These are phyloP conservation scores for Erinaceus europaeus DNA, from an alignment of 2,113 vertebrate species.

Conservation along the genomic window DNA sequence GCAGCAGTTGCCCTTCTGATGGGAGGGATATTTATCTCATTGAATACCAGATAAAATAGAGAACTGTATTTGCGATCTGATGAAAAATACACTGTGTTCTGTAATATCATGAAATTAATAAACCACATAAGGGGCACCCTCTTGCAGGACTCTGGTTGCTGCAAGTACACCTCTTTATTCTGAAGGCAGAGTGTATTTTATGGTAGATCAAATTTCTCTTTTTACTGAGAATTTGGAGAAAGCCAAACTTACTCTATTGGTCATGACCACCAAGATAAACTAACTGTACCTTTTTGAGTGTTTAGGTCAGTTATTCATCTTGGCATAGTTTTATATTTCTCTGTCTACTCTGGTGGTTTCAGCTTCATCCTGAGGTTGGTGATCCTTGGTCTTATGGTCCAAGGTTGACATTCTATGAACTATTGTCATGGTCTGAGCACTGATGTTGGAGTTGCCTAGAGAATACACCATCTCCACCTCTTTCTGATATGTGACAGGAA, in stretches of 20 bases:
- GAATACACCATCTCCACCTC: neutral
- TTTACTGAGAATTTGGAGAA: neutral
- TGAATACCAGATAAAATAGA: neutral
- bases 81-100: too few species aligned
- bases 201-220: too few species aligned
- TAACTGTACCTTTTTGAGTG: too few species aligned
- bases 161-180: neutral
- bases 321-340: rapidly evolving
- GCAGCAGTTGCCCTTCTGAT: neutral
- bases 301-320: rapidly evolving
- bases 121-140: neutral
- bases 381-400: neutral
- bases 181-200: neutral
- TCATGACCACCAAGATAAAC: rapidly evolving
- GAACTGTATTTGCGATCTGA: too few species aligned
- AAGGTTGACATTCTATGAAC: neutral
- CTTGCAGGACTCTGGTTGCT: neutral
- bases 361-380: neutral
- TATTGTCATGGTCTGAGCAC: neutral
- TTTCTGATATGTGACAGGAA: too few species aligned
- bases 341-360: neutral
- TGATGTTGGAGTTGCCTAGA: rapidly evolving
- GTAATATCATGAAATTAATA: too few species aligned
- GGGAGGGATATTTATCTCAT: neutral
- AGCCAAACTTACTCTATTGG: neutral